Conservation (phyloP, 2,888 invertebrate genomes). For the Andrena minutula region DNA sequence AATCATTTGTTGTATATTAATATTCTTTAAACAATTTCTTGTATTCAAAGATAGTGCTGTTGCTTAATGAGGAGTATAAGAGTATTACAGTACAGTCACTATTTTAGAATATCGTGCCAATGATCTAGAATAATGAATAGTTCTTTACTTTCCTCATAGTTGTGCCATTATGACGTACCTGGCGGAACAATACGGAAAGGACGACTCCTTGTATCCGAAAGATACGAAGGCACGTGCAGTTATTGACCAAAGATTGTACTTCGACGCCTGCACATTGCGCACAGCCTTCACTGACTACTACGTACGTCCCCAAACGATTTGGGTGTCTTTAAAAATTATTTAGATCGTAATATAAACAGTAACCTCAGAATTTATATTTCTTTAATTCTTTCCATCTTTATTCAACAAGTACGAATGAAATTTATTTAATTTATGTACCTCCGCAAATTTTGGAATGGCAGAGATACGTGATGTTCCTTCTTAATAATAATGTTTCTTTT, state of each 20-base stretch:
- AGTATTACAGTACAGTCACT: too few species aligned
- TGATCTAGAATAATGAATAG: neutral
- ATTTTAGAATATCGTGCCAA: neutral
- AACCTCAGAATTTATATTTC: neutral
- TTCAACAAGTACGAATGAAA: too few species aligned
- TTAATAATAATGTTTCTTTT: too few species aligned
- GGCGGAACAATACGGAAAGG: slow-evolving; percentile 88
- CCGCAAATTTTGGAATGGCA: too few species aligned
- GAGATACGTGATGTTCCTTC: too few species aligned
- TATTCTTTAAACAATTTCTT: neutral
- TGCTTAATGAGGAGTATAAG: neutral
- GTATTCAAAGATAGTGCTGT: neutral
- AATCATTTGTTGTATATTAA: too few species aligned
- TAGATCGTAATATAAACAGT: neutral
- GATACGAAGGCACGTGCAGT: slow-evolving; percentile 88
- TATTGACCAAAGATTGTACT: slow-evolving; percentile 88
- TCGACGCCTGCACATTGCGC: slow-evolving; percentile 87
- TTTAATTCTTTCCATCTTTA: too few species aligned
- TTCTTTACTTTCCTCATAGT: slow-evolving; percentile 84
- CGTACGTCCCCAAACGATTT: slow-evolving; percentile 85
- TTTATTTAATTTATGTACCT: too few species aligned
- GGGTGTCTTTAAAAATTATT: neutral
- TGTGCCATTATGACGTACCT: slow-evolving; percentile 89
- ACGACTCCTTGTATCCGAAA: slow-evolving; percentile 88
- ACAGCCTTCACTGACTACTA: slow-evolving; percentile 86